These are phyloP conservation scores for Calonectris borealis DNA, from an alignment of 2,113 vertebrate species.

Conservation along the genomic window DNA sequence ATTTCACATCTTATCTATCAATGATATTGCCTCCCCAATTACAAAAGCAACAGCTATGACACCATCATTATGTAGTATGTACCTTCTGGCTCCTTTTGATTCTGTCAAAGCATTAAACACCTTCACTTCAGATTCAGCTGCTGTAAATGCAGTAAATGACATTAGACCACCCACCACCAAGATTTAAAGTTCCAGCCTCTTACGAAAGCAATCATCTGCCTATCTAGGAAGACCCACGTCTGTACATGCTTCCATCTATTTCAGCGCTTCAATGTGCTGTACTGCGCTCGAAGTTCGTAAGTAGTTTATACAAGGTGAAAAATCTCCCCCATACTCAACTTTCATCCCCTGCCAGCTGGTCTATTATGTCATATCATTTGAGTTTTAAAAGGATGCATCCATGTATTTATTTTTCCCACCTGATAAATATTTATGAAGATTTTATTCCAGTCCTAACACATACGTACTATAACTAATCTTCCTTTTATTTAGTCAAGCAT, in stretches of 20 bases:
- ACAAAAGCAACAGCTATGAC: neutral
- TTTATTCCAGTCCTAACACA: neutral
- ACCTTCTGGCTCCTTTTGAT: neutral
- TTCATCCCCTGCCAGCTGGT: neutral
- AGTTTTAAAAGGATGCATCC: neutral
- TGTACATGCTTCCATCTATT: neutral
- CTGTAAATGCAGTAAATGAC: neutral
- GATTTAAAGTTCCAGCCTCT: neutral
- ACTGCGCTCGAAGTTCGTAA: neutral
- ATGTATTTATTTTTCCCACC: neutral
- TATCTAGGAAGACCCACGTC: neutral
- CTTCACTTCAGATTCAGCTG: neutral
- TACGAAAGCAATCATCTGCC: neutral
- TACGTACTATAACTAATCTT: neutral
- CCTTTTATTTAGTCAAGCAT: slow-evolving; percentile 4
- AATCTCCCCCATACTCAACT: neutral
- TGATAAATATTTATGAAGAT: slow-evolving; percentile 33
- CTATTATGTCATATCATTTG: neutral
- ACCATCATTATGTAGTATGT: rapidly evolving
- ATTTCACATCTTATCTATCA: neutral
- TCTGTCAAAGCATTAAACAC: neutral
- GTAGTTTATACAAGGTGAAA: neutral
- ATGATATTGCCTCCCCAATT: neutral
- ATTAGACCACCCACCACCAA: neutral
- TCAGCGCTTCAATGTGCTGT: rapidly evolving